Conservation (phyloP, 2,113 vertebrate genomes). For the Peromyscus californicus region DNA sequence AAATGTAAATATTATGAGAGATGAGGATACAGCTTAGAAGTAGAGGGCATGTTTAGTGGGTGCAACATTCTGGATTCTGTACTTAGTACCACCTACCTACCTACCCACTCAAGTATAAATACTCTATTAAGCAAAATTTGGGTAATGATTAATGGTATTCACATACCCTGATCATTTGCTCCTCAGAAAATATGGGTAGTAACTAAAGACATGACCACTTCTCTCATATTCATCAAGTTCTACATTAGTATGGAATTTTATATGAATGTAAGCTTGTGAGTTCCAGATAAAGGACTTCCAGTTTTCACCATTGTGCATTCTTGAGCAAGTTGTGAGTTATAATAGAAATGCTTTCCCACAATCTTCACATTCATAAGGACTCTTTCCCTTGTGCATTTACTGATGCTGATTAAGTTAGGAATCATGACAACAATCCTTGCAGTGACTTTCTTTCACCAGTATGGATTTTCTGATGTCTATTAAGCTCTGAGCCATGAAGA, state of each 20-base stretch:
- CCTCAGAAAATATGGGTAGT: not conserved
- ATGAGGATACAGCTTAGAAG: not conserved
- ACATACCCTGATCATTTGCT: not conserved
- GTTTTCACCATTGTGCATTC: conserved; percentile 40
- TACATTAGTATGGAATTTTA: not conserved
- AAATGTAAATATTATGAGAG: not conserved
- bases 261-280: conserved; percentile 25
- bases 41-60: not conserved
- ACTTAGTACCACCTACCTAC: not conserved
- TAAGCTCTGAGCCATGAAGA: not conserved
- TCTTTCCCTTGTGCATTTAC: not conserved
- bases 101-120: not conserved
- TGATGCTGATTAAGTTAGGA: not conserved
- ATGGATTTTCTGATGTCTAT: not conserved
- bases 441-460: not conserved
- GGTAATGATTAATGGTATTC: not conserved
- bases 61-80: not conserved
- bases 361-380: too few relatives aligned
- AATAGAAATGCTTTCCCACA: not conserved
- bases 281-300: not conserved
- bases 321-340: conserved; percentile 68
- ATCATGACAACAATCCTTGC: not conserved
- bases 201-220: not conserved
- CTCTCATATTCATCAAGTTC: not conserved
- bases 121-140: conserved; percentile 5